Evolutionary conservation across 2,113 vertebrate species (phyloP), one percentile per base, ranked within the genome.

Genomic region (Chionis minor): DNA sequence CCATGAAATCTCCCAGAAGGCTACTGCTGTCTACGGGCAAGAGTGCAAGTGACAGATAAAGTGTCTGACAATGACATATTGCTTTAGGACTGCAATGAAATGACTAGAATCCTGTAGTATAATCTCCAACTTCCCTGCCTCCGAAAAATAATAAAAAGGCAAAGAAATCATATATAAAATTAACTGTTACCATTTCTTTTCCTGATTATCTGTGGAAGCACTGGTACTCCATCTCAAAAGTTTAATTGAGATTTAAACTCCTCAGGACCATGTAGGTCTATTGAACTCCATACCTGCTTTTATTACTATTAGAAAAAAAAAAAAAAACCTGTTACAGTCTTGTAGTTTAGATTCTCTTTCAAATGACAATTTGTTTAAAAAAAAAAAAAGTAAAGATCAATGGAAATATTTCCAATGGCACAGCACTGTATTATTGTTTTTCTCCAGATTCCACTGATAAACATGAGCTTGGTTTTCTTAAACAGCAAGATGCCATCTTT

Each of bases 1-100:
- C 94, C 87, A 61, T 97, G 97, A 98, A 98, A 98, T 98, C 94
- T 98, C 97, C 98, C 97, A 96, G 93, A 98, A 97, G 95, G 84
- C 92, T 93, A 77, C 84, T 96, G 93, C 96, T 98, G 98, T 98
- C 98, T 97, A 77, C 52, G 85, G 97, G 96, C 96, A 97, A 97
- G 97, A 98, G 94, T 98, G 96, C 86, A 97, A 94, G 91, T 98
- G 98, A 98, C 97, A 98, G 97, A 98, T 98, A 98, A 98, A 97
- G 88, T 93, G 93, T 96, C 95, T 98, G 98, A 98, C 97, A 98
- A 98, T 98, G 98, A 98, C 97, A 98, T 97, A 98, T 96, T 97
- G 95, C 97, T 98, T 96, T 92, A 98, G 94, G 97, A 96, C 94
- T 97, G 96, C 96, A 97, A 94, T 84, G 96, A 98, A 98, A 98